Base-by-base conservation (phyloP, 1,140 invertebrate genomes). In the Macrocentrus cingulum region DNA sequence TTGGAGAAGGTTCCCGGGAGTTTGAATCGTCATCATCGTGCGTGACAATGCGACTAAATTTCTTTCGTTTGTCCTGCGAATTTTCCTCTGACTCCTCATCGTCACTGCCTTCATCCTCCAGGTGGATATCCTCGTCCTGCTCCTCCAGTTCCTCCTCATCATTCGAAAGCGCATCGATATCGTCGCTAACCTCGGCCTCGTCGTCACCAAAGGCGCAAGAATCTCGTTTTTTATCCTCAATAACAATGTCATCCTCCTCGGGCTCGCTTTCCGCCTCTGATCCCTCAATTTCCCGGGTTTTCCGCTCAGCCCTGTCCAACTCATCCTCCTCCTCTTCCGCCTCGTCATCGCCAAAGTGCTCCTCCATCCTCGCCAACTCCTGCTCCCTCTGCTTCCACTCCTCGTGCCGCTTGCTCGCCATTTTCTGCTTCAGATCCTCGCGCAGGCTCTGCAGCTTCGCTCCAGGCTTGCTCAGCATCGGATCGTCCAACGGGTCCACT, bases 341-440 rank as follows among this genome's bases (percentile, higher is more conserved):
- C 9, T 61, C 61, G 1, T 61, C 50, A 52, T 64, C 67, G 19
- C 42, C 42, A n/a, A 63, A 60, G 16, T 60, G 59, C 11, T 68
- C 59, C 0, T 66, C 64, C 19, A 63, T 58, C 25, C 69, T 68
- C 58, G 69, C 11, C 11, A 7, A 25, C 13, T 46, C 36, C 11
- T 60, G 23, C 19, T 50, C 52, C 63, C 36, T 71, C 65, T 45
- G 60, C 51, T 61, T 80, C 71, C 56, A 51, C 18, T 71, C 65
- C 49, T 66, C 66, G 58, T 82, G 75, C 44, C 86, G 76, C 61
- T 84, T 83, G 36, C 80, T 74, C 1, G 80, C 79, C 65, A 91
- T 90, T 77, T 85, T 75, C 13, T 82, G 72, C 66, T 86, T 82
- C 6, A 91, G 74, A 62, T 83, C 81, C 60, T 85, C 81, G 69